Evolutionary conservation across 2,888 invertebrate genomes (phyloP).

Genomic region (Mystacides longicornis): DNA sequence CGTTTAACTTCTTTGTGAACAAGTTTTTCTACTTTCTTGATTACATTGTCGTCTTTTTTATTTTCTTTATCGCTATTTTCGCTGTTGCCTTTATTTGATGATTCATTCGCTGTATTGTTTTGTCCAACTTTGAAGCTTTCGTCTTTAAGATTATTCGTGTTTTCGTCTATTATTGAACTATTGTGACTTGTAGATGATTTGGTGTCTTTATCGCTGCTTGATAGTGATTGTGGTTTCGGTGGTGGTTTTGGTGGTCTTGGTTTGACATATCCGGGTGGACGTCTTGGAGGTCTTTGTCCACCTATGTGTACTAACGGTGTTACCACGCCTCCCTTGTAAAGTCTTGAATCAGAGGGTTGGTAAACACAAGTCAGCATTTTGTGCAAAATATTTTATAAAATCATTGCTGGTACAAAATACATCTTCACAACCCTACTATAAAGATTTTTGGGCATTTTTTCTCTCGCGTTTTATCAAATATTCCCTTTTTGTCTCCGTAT

Average conservation of each 20-base stretch:
- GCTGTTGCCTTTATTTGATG: not conserved
- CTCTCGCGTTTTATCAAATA: no score
- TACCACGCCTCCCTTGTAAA: slow-evolving; percentile 47
- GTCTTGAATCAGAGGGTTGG: slow-evolving; percentile 54
- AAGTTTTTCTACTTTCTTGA: not conserved
- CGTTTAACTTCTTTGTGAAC: not conserved
- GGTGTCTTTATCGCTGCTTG: slow-evolving; percentile 31
- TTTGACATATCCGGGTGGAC: slow-evolving; percentile 28
- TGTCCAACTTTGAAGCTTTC: not conserved
- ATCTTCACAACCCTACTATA: no score
- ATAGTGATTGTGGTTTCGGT: slow-evolving; percentile 33
- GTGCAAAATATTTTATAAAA: slow-evolving; percentile 5
- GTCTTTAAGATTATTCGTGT: not conserved
- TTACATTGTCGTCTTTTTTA: not conserved
- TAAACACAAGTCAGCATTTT: slow-evolving; percentile 61
- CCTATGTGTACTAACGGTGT: slow-evolving; percentile 50
- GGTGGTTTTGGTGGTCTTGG: slow-evolving; percentile 37
- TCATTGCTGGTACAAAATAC: no score
- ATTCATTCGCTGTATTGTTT: not conserved
- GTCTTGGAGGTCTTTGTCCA: slow-evolving; percentile 40
- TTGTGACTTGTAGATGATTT: slow-evolving; percentile 34
- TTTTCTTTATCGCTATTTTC: slow-evolving; percentile 8
- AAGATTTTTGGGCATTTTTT: no score
- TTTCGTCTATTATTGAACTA: slow-evolving; percentile 30
- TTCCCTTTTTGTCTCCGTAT: no score